phyloP scores from a whole-genome alignment of 35 echinoderm and acorn worm species.

The Apostichopus parvimensis region DNA sequence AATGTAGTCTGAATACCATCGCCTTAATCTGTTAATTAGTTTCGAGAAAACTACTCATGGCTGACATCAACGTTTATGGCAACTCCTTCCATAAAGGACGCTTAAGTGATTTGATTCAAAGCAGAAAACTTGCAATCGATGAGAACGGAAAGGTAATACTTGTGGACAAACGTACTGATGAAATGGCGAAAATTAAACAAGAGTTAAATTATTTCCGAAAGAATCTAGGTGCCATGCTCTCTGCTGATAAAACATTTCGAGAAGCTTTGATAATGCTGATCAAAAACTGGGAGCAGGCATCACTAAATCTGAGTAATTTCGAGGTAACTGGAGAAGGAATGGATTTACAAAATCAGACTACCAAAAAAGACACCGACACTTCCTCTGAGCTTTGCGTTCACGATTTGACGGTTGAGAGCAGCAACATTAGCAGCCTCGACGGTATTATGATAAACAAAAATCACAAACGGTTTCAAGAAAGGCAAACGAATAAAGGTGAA shows the following conservation, averaged over 20 bases:
- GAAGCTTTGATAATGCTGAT: neutral
- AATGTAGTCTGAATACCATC: too few relatives aligned
- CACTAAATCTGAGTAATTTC: neutral
- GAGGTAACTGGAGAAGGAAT: neutral
- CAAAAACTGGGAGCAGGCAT: neutral
- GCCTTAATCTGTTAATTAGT: too few relatives aligned
- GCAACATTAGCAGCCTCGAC: too few relatives aligned
- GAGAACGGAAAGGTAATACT: slow-evolving; percentile 25
- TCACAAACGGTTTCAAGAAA: too few relatives aligned
- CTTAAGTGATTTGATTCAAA: slow-evolving; percentile 16
- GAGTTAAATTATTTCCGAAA: neutral
- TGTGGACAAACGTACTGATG: neutral
- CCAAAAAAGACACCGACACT: neutral
- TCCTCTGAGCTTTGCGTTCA: neutral
- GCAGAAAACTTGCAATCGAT: neutral
- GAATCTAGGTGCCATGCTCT: neutral
- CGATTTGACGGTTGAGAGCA: neutral
- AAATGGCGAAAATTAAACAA: neutral
- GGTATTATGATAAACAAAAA: too few relatives aligned
- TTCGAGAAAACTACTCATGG: too few relatives aligned
- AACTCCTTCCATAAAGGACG: neutral
- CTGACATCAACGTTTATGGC: too few relatives aligned
- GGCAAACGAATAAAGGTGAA: too few relatives aligned
- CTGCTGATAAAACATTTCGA: slow-evolving; percentile 2
- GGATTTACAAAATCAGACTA: neutral